These are phyloP conservation scores for Ariopsis seemanni DNA, from an alignment of 2,113 vertebrate genomes.

Conservation along the genomic window DNA sequence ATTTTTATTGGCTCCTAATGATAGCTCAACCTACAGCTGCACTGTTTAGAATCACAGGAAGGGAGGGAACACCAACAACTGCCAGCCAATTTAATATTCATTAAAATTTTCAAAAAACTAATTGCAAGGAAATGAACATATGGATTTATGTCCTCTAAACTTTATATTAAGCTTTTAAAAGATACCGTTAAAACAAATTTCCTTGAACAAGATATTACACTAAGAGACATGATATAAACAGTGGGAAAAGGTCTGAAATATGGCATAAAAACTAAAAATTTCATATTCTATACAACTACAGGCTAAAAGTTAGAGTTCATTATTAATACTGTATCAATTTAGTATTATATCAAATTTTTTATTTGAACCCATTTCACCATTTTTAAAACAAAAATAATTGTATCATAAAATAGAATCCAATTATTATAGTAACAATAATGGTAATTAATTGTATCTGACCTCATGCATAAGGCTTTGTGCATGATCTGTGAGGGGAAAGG, in stretches of 20 bases:
- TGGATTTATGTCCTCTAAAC: neutral
- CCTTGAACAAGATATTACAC: neutral
- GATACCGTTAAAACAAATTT: neutral
- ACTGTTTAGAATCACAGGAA: too few species aligned
- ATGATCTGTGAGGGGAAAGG: slow-evolving; percentile 85
- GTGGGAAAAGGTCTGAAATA: neutral
- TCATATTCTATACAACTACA: neutral
- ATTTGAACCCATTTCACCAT: neutral
- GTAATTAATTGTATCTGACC: slow-evolving; percentile 65
- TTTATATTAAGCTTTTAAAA: neutral
- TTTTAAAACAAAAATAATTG: neutral
- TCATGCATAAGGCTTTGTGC: slow-evolving; percentile 86
- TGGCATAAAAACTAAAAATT: neutral
- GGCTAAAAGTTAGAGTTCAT: too few species aligned
- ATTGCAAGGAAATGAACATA: neutral
- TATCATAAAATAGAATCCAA: neutral
- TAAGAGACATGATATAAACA: neutral
- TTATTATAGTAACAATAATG: neutral
- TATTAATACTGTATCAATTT: neutral
- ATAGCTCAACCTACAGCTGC: neutral
- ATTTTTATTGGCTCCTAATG: neutral
- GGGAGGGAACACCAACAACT: too few species aligned
- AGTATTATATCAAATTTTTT: neutral
- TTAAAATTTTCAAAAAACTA: neutral
- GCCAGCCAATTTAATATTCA: too few species aligned